Evolutionary conservation across 2,888 invertebrate species (phyloP), one percentile per base, ranked within the genome.

Genomic region (Coelinius sp.): DNA sequence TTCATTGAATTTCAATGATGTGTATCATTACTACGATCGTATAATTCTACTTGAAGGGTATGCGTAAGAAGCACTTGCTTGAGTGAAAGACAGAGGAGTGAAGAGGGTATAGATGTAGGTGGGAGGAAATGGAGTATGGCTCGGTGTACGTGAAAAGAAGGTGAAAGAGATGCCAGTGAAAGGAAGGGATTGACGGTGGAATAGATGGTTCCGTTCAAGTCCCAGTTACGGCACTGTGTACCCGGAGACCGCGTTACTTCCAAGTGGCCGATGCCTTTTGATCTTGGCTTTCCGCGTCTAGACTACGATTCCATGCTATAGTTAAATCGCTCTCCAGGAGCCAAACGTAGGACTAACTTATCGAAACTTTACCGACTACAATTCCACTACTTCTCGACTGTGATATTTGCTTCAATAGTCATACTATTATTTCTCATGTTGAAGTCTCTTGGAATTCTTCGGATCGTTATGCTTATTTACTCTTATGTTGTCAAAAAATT

Each of bases 221-320:
- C 70, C 64, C 31, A 67, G 65, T 64, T 64, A 24, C 74, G 68
- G 74, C 70, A 70, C 74, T 73, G 67, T 53, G 59, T 65, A 27
- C 53, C 64, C 56, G 70, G 74, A 78, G 77, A 80, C 80, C 80
- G 71, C 79, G 83, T 84, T 84, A 84, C 81, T 84, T 83, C 84
- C 84, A 80, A 80, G 80, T 80, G 80, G 79, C 56, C 80, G 83
- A 75, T 81, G 77, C 81, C 84, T 82, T 84, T 84, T 84, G 84
- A 84, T 84, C 84, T 83, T 79, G 77, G 41, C 35, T 38, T 38
- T 17, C 20, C 10, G 25, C 71, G 68, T 83, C 83, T 82, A 82
- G 83, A 84, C 82, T 82, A 80, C 76, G 31, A 35, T 63, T 80
- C 56, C 27, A 75, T 75, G 76, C 78, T 52, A 53, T 59, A 59